These are phyloP conservation scores for Myotis brandtii DNA, from an alignment of 2,113 vertebrate genomes.

Conservation along the genomic window DNA sequence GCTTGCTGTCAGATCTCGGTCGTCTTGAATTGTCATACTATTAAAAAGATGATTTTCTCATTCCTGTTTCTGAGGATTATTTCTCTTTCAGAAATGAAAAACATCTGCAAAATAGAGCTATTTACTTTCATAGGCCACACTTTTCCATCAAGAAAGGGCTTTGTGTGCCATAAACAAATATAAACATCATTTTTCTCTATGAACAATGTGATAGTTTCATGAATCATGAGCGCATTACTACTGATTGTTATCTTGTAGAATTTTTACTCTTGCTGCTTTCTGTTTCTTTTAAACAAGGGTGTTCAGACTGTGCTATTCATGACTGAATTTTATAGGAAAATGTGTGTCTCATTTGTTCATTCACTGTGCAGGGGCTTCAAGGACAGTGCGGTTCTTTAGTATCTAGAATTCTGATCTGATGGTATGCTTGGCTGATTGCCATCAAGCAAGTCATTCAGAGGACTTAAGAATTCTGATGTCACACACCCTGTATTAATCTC, in stretches of 20 bases:
- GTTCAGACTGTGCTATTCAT: background rate
- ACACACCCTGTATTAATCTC: background rate
- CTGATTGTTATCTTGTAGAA: background rate
- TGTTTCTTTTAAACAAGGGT: background rate
- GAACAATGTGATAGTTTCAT: background rate
- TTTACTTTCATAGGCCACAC: background rate
- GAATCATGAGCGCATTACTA: background rate
- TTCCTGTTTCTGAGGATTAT: constrained; percentile 27
- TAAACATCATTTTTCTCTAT: background rate
- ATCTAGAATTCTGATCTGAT: constrained; percentile 47
- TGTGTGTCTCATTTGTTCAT: background rate
- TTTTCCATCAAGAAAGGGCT: background rate
- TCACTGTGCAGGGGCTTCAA: constrained; percentile 33
- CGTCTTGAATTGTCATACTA: background rate
- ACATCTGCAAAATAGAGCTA: constrained; percentile 13
- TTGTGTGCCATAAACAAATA: background rate
- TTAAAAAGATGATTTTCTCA: constrained; percentile 14
- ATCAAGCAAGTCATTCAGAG: constrained; percentile 51
- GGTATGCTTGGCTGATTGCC: constrained; percentile 47
- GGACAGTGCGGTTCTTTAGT: constrained; percentile 39
- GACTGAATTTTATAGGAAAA: constrained; percentile 7
- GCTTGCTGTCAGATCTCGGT: background rate
- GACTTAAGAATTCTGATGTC: constrained; percentile 53
- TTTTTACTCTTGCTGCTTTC: background rate
- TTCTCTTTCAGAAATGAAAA: background rate